Base-by-base conservation (phyloP, 2,113 vertebrate genomes). In the Hucho hucho region DNA sequence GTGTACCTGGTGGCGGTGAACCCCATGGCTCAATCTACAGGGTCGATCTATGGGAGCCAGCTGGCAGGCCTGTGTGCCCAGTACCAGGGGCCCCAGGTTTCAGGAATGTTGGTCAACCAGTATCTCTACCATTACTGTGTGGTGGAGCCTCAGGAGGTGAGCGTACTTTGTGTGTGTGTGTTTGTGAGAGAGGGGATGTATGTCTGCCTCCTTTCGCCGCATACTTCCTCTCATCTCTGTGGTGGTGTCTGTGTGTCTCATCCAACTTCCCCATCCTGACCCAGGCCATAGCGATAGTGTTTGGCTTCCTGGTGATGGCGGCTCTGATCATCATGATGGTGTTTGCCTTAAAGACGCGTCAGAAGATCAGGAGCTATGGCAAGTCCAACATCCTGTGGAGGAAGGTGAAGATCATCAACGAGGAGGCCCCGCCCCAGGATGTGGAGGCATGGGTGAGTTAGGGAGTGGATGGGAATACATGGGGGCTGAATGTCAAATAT, bases 51-150 rank as follows among this genome's bases (percentile, higher is more conserved):
- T 26, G 87, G 87, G 66, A 90, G 61, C 71, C 95, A 95, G 43
- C 92, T 97, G 6, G 77, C 88, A 5, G 82, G 85, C 3, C 75
- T 97, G 46, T 97, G 96, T 65, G 91, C 91, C 37, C 94, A 93
- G 80, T 97, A 88, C 79, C 93, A 95, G 22, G 22, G 81, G 0
- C 77, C 93, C 1, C 85, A 88, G 74, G 0, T 1, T 0, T 1
- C 82, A 0, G 91, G 89, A 1, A 0, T 89, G 25, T 89, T 94
- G 1, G 47, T 93, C 80, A 96, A 97, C 79, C 95, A 96, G 24
- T 97, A 96, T 79, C 90, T 97, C 14, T 97, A 97, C 88, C 95
- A 96, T 86, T 97, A 95, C 89, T 97, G 96, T 63, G 95, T 97
- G 37, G 93, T 97, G 83, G 96, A 97, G 76, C 95, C 96, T 0